Evolutionary conservation across 2,888 invertebrate genomes (phyloP), one percentile per base, ranked within the genome.

Genomic region (Drosophila suboccidentalis): DNA sequence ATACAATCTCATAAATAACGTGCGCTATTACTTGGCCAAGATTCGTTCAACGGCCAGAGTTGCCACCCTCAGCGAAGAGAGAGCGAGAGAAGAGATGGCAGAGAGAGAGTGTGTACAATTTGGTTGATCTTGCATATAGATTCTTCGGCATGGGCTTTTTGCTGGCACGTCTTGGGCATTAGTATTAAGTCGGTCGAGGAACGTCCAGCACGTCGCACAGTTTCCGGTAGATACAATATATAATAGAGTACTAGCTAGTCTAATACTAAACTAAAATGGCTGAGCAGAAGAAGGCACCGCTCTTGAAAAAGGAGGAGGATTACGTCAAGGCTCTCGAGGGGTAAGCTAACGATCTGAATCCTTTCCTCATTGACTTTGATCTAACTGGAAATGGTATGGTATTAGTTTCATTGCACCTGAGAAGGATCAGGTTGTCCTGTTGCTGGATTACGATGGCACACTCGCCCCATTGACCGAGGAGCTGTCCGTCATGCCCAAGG

Each of bases 371-470:
- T n/a, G n/a, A 34, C 8, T 6, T 8, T 3, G 6, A 11, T 11
- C 22, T 36, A 49, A 54, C 32, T 8, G 9, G 3, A 19, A 8
- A 5, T 47, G 38, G 11, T 34, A 44, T 32, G 32, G 9, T 9
- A 29, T 49, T 22, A 92, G 92, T 75, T 92, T 92, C 79, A 90
- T 96, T 81, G 95, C 95, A 63, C 94, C 95, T 54, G 94, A 94
- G 26, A 89, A 75, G 54, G 95, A 95, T 90, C 95, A 96, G 91
- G 92, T 96, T 83, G 96, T 95, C 1, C 92, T 96, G 43, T 90
- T 96, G 19, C 92, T 96, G 90, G 96, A 96, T 90, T 96, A 96
- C 90, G 96, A 96, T 92, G 96, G 96, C 72, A 96, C 96, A 38
- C 92, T 96, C 78, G 96, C 96, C 4, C 96, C 96, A 2, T 94